Conservation (phyloP, 53 echinoderm and acorn worm genomes). For the Mesocentrotus franciscanus region DNA sequence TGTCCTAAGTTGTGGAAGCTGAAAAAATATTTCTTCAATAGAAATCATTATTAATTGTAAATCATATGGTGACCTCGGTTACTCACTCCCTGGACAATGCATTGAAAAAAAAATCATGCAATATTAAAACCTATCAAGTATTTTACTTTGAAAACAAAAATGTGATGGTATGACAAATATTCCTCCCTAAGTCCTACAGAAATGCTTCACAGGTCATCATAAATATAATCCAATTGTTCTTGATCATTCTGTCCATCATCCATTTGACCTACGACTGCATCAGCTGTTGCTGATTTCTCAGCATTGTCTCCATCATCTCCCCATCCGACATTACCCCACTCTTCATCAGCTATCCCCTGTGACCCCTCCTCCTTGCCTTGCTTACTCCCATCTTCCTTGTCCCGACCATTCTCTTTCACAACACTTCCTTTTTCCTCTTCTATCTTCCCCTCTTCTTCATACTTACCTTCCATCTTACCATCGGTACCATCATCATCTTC, state of each 20-base stretch:
- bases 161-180: background rate
- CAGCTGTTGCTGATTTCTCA: constrained; percentile 19
- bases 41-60: background rate
- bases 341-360: constrained; percentile 48
- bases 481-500: constrained; percentile 46
- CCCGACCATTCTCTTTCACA: background rate
- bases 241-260: constrained; percentile 57
- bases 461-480: constrained; percentile 81
- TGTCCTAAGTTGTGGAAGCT: background rate
- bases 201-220: constrained; percentile 61
- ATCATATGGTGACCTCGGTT: background rate
- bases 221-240: constrained; percentile 63
- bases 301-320: constrained; percentile 42
- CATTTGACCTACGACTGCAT: background rate
- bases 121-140: background rate
- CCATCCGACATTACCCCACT: constrained; percentile 64
- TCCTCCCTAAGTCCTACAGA: background rate
- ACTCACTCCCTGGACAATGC: background rate
- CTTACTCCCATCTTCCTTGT: constrained; percentile 6
- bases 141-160: background rate
- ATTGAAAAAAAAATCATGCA: background rate
- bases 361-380: background rate
- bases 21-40: background rate
- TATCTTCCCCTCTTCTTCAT: constrained; percentile 68
- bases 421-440: background rate